Conservation (phyloP, 2,888 invertebrate species). For the Campoletis raptor region DNA sequence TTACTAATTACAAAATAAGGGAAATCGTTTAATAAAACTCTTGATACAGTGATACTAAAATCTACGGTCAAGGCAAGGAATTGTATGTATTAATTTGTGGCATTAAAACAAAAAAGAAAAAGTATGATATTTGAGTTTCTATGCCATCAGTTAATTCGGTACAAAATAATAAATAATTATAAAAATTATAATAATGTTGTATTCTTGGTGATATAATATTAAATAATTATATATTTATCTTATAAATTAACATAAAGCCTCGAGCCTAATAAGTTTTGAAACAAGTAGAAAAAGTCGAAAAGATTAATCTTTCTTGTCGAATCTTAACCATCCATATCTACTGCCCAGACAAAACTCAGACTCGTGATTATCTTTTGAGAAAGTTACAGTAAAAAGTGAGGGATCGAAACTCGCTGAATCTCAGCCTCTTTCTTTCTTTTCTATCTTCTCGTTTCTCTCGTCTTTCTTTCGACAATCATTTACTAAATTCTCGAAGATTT, state of each 20-base stretch:
- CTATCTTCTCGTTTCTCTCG: neutral
- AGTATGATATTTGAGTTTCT: neutral
- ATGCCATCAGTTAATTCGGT: neutral
- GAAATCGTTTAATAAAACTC: slow-evolving; percentile 15
- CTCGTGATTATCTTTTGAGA: slow-evolving; percentile 45
- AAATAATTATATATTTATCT: neutral
- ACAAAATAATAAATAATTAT: neutral
- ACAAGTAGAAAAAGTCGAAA: slow-evolving; percentile 7
- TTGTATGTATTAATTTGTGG: neutral
- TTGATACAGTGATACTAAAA: neutral
- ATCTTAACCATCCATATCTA: slow-evolving; percentile 30
- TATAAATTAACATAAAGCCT: neutral
- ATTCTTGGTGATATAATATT: neutral
- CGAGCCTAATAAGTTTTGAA: neutral
- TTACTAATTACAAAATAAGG: slow-evolving; percentile 1
- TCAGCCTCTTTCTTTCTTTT: neutral
- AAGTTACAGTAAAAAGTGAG: slow-evolving; percentile 13
- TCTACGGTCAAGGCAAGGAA: neutral
- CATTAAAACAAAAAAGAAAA: neutral
- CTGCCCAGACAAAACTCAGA: slow-evolving; percentile 23
- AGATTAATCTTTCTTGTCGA: slow-evolving; percentile 34
- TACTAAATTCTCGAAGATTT: neutral
- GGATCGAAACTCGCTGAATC: slow-evolving; percentile 12
- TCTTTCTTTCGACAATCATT: neutral
- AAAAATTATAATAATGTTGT: neutral